These are phyloP conservation scores for Parauchenoglanis ngamensis DNA, from an alignment of 2,797 vertebrate species.

Conservation along the genomic window DNA sequence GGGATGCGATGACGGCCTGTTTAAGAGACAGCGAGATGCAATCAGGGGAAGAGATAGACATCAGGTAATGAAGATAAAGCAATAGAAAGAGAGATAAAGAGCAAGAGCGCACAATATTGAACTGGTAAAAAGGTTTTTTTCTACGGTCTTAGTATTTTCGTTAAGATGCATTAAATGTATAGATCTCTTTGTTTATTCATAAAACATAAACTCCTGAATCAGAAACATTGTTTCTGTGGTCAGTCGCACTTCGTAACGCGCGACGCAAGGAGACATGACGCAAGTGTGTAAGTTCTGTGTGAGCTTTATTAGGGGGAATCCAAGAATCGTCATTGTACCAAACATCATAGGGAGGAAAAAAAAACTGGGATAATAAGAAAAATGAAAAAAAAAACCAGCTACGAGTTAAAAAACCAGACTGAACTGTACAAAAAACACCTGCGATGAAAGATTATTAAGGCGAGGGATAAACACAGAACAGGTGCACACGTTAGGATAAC, in stretches of 20 bases:
- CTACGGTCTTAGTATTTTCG: background rate
- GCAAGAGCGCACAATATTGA: background rate
- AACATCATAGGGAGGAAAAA: background rate
- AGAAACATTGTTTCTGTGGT: background rate
- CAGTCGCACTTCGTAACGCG: background rate
- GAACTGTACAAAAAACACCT: background rate
- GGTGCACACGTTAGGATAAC: background rate
- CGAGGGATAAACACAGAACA: background rate
- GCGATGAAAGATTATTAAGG: background rate
- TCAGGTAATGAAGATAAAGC: slow-evolving; percentile 24
- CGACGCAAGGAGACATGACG: background rate
- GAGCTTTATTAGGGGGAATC: background rate
- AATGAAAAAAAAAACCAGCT: background rate
- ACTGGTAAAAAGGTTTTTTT: background rate
- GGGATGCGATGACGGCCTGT: slow-evolving; percentile 21
- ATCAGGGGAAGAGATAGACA: slow-evolving; percentile 29
- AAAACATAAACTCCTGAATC: background rate
- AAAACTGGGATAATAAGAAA: background rate
- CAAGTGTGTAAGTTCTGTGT: background rate
- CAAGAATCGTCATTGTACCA: background rate
- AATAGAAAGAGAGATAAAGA: background rate
- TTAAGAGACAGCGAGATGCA: slow-evolving; percentile 10
- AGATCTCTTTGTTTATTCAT: background rate
- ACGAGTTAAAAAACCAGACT: background rate
- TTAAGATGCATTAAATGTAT: background rate